Conservation (phyloP, 2,113 vertebrate genomes). For the Thermophis baileyi region DNA sequence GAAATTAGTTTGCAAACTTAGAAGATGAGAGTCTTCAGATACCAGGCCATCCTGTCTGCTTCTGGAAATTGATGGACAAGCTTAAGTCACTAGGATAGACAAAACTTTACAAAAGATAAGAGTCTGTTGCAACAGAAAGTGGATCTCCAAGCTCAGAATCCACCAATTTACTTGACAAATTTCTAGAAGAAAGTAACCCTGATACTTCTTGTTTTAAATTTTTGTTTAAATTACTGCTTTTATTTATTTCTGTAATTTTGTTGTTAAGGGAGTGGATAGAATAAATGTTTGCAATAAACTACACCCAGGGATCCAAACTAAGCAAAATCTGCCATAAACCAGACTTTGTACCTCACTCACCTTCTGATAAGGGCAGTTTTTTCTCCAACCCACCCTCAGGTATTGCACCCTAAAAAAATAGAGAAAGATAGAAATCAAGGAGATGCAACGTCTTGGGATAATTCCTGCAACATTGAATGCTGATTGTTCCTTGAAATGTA, state of each 20-base stretch:
- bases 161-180: not conserved
- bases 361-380: slow-evolving; percentile 1
- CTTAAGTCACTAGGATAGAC: not conserved
- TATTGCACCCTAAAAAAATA: not conserved
- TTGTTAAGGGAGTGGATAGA: not conserved
- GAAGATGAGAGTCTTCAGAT: not conserved
- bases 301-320: not conserved
- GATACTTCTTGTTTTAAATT: not conserved
- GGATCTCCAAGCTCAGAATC: not conserved
- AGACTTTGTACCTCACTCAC: not conserved
- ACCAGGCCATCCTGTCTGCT: not conserved
- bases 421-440: not conserved
- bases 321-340: not conserved
- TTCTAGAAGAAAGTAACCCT: not conserved
- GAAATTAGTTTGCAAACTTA: not conserved
- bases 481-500: not conserved
- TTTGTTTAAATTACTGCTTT: not conserved
- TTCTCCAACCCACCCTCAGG: slow-evolving; percentile 15
- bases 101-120: not conserved
- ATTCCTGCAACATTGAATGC: not conserved
- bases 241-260: not conserved
- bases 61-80: not conserved
- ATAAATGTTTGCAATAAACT: not conserved
- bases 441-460: no score
- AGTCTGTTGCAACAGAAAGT: not conserved